Conservation (phyloP, 1,140 invertebrate species). For the Zaprionus capensis region DNA sequence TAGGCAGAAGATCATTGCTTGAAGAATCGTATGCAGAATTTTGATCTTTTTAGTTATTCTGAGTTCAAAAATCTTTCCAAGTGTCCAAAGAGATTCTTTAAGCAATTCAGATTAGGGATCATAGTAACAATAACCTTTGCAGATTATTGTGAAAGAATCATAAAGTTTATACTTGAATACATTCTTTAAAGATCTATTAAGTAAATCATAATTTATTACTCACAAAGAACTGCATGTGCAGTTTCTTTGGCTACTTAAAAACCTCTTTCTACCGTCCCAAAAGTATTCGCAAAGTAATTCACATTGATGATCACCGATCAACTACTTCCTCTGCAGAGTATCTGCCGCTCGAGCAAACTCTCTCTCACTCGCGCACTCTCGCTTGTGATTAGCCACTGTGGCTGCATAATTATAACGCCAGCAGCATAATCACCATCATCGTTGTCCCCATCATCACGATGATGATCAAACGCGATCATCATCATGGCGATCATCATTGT, state of each 20-base stretch:
- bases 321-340: neutral
- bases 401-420: constrained; percentile 58
- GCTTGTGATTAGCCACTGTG: constrained; percentile 46
- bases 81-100: too few relatives aligned
- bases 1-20: neutral
- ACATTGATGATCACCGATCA: neutral
- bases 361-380: neutral
- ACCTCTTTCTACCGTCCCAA: too few relatives aligned
- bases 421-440: constrained; percentile 41
- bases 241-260: too few relatives aligned
- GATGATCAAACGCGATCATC: constrained; percentile 58
- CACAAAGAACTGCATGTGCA: too few relatives aligned
- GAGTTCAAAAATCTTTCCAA: too few relatives aligned
- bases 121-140: neutral
- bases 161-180: too few relatives aligned
- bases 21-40: neutral
- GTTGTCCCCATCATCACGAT: constrained; percentile 37
- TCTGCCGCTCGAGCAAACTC: neutral
- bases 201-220: too few relatives aligned
- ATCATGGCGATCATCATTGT: constrained; percentile 49
- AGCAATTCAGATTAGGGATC: neutral
- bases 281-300: too few relatives aligned
- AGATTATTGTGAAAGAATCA: too few relatives aligned
- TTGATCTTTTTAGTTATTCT: neutral
- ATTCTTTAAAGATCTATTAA: too few relatives aligned